A percentile compares a stretch with the other conserved stretches of the same genome.
Conservation (phyloP, 2,113 vertebrate genomes). For the Scytalopus superciliaris region DNA sequence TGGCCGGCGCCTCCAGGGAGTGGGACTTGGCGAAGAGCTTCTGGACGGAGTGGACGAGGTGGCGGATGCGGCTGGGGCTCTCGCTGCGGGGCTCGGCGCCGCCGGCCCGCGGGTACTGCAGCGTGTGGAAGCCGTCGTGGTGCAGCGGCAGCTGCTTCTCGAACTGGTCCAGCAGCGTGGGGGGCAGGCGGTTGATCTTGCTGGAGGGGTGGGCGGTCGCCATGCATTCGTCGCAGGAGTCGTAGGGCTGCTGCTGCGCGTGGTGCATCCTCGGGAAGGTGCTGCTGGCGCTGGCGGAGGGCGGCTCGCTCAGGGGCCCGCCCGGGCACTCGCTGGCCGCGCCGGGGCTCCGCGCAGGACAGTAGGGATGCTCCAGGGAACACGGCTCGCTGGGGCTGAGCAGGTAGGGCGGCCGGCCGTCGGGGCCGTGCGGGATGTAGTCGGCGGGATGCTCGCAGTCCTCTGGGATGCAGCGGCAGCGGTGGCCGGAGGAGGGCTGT, state of each 20-base stretch:
- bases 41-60: constrained; percentile 98
- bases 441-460: constrained; percentile 80
- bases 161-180: constrained; percentile 93
- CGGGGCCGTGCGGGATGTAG: constrained; percentile 76
- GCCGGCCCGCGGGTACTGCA: constrained; percentile 91
- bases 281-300: constrained; percentile 83
- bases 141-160: constrained; percentile 97
- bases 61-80: constrained; percentile 96
- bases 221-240: constrained; percentile 96
- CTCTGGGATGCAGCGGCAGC: constrained; percentile 89
- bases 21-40: constrained; percentile 98
- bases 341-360: constrained; percentile 76
- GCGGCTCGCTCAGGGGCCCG: constrained; percentile 82
- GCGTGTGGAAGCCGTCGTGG: constrained; percentile 96
- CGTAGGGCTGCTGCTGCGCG: constrained; percentile 85
- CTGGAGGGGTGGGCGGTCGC: constrained; percentile 79
- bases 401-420: constrained; percentile 67
- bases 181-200: constrained; percentile 94
- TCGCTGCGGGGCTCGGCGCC: constrained; percentile 91
- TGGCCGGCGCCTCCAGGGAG: constrained; percentile 92
- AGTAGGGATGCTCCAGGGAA: constrained; percentile 84
- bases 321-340: constrained; percentile 68
- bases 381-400: constrained; percentile 83
- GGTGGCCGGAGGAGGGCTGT: constrained; percentile 82
- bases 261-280: constrained; percentile 97